Base-by-base conservation (phyloP, 2,888 invertebrate species). In the Nemurella pictetii region DNA sequence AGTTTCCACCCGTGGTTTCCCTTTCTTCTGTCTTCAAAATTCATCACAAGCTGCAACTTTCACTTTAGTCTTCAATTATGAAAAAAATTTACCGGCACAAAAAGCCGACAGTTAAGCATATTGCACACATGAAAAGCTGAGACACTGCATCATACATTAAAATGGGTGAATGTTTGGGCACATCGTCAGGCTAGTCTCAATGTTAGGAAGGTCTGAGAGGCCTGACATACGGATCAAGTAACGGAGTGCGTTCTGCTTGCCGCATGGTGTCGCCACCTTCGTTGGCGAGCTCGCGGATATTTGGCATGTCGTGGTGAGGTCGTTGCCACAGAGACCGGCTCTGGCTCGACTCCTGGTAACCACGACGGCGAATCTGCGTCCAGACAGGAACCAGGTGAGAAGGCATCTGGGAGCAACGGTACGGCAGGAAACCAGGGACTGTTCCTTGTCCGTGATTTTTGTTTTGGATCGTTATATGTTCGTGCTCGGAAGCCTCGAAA, bases 351-450 rank as follows among this genome's bases (percentile, higher is more conserved):
- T 87, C 87, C 83, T 89, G 89, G 85, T 90, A 89, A 83, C 90
- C 90, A 85, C 89, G 88, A 85, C 89, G 88, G 85, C 87, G 89
- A 87, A 90, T 89, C 90, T 90, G 85, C 32, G 36, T 84, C 84
- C 83, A 83, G 25, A 9, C 80, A 82, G n/a, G 26, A 82, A 26
- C 55, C n/a, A 29, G 28, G 20, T 35, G 55, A 82, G 35, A 36
- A 0, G 20, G 32, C 20, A n/a, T 36, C 20, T 3, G 82, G 20
- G 29, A 82, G 25, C 55, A 20, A 82, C 12, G 26, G 55, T 25
- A 15, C 28, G 20, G 28, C 15, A 32, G n/a, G 36, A 36, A 82
- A n/a, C 82, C n/a, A 20, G 36, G 20, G n/a, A n/a, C n/a, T n/a
- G n/a, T n/a, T n/a, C n/a, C n/a, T n/a, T n/a, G n/a, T n/a, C n/a